Evolutionary conservation across 2,888 invertebrate species (phyloP).

Genomic region (Smittia sp.): DNA sequence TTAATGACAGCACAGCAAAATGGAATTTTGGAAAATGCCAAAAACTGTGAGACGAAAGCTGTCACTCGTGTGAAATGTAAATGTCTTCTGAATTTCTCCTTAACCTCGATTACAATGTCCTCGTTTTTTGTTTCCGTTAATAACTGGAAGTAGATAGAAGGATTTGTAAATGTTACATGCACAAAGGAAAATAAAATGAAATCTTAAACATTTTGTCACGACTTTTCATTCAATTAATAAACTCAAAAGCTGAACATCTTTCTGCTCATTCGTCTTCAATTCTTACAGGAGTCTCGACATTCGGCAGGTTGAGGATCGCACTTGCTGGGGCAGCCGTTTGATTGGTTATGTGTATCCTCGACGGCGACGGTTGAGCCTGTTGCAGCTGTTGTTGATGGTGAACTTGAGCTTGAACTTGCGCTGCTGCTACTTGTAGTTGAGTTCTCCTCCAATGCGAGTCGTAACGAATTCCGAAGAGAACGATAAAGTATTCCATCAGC

Average conservation of each 20-base stretch:
- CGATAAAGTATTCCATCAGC: slow-evolving; percentile 63
- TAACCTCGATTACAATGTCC: slow-evolving; percentile 40
- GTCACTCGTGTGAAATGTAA: slow-evolving; percentile 2
- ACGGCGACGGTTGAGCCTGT: slow-evolving; percentile 14
- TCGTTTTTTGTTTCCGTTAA: slow-evolving; percentile 38
- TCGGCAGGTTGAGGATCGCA: slow-evolving; percentile 34
- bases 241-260: not conserved
- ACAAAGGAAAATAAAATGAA: not conserved
- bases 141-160: slow-evolving; percentile 32
- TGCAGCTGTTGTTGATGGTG: slow-evolving; percentile 51
- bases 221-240: not conserved
- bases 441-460: slow-evolving; percentile 61
- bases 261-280: not conserved
- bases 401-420: slow-evolving; percentile 53
- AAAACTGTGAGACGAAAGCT: slow-evolving; percentile 6
- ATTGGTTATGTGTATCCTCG: slow-evolving; percentile 13
- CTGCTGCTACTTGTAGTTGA: slow-evolving; percentile 47
- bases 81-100: not conserved
- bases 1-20: not conserved
- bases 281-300: slow-evolving; percentile 45
- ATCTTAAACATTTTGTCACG: not conserved
- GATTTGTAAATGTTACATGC: slow-evolving; percentile 4
- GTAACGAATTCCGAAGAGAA: slow-evolving; percentile 63
- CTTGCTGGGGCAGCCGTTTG: slow-evolving; percentile 41
- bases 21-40: not conserved